Evolutionary conservation across 2,113 vertebrate genomes (phyloP), one percentile per base, ranked within the genome.

Genomic region (Peucedramus taeniatus): DNA sequence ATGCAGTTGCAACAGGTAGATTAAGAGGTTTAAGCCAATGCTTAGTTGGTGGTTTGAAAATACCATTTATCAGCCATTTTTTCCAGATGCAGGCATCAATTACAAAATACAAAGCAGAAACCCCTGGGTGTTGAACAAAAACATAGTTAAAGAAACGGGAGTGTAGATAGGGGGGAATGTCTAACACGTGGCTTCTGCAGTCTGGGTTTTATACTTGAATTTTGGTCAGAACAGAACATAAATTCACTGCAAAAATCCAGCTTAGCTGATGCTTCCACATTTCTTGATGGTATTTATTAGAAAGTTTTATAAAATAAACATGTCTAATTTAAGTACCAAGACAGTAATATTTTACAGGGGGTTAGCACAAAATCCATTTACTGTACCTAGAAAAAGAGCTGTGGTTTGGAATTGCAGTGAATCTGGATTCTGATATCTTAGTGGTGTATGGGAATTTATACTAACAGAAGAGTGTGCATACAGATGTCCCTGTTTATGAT

Each of bases 1-100:
- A 88, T 40, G 24, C 39, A 96, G 21, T 95, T 98, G 84, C 97
- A 95, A 30, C 89, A 96, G 78, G 89, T 96, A 37, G 83, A 96
- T 61, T 47, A 90, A 57, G 72, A 94, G 89, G 96, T 96, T 85
- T 84, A 65, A 90, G 30, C 15, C 28, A 51, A 81, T 90, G 19
- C 15, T 89, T 72, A 49, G 17, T 33, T 24, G 24, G 15, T 82
- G 22, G 15, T 83, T 94, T 88, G 42, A 83, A 93, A 93, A 76
- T 65, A 42, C 7, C 19, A 15, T 86, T 69, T 18, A 89, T 84
- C 61, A 68, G 8, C 24, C 57, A 17, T 50, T 35, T 68, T 80
- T 88, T 83, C 42, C 30, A 66, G 51, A 59, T 71, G n/a, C n/a
- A 60, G 27, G 4, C 71, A 37, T 37, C 80, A 74, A 63, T 59